Evolutionary conservation across 2,888 invertebrate genomes (phyloP), one percentile per base, ranked within the genome.

Genomic region (Trachelus iudaicus): DNA sequence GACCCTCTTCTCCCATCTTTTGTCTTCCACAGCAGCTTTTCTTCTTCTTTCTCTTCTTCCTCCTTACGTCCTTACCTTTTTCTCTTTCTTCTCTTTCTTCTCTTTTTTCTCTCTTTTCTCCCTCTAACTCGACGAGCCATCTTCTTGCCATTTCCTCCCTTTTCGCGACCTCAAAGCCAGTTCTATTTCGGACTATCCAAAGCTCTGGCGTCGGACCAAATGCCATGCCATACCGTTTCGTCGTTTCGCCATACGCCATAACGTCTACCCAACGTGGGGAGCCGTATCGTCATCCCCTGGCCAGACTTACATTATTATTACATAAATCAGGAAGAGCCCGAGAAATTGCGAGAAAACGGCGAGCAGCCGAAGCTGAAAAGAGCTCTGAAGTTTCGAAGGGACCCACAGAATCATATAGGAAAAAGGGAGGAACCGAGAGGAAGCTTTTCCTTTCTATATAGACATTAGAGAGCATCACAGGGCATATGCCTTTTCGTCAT

Each of bases 131-230:
- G 69, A 40, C 40, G 40, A 40, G 15, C 40, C 40, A 15, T 40
- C 40, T 15, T 40, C 40, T 40, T 40, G 15, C 40, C 15, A 15
- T 40, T 40, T 40, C 15, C 69, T 56, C 23, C 78, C 84, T 85
- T 83, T 83, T 82, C 82, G 82, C 84, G 84, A 89, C 87, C 89
- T 88, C 89, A 87, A 89, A 89, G 87, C 88, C 86, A 85, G 86
- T 88, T 88, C 90, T 90, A 89, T 90, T 89, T 89, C 81, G 86
- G 87, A 84, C 87, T 84, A 86, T 87, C 86, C 86, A 86, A 86
- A 30, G 33, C 81, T 85, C 88, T 89, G 90, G 89, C 90, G 87
- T 84, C 81, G 84, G 86, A 89, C 90, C 90, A 90, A 90, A 88
- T 87, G 85, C 87, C 86, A 83, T 85, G 84, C 81, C 83, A 77